phyloP scores from a whole-genome alignment of 2,888 invertebrate genomes.

The Apamea anceps region DNA sequence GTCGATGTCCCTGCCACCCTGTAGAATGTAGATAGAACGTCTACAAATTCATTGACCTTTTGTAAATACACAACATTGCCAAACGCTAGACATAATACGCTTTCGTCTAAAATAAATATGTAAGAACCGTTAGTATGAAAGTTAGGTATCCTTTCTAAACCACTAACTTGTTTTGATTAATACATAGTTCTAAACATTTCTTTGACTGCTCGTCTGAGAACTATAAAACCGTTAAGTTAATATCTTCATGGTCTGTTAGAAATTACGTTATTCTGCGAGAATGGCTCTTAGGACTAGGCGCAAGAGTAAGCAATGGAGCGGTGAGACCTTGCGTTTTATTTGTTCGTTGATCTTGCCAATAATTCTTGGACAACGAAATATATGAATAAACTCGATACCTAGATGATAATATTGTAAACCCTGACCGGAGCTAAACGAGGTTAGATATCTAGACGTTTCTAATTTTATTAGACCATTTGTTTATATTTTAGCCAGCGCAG shows the following conservation, averaged over 20 bases:
- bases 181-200: conserved; percentile 25
- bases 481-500: background rate
- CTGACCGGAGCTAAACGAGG: conserved; percentile 47
- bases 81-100: conserved; percentile 1
- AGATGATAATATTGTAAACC: conserved; percentile 24
- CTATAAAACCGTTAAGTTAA: conserved; percentile 30
- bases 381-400: conserved; percentile 10
- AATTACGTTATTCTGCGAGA: conserved; percentile 37
- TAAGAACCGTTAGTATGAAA: conserved; percentile 27
- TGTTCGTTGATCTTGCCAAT: conserved; percentile 60
- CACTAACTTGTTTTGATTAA: conserved; percentile 40
- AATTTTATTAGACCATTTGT: background rate
- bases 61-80: background rate
- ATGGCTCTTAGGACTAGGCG: conserved; percentile 18
- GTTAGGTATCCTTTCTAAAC: conserved; percentile 27
- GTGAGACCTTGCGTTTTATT: conserved; percentile 69
- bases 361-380: conserved; percentile 29
- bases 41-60: conserved; percentile 10
- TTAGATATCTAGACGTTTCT: background rate
- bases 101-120: conserved; percentile 13
- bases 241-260: conserved; percentile 47
- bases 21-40: background rate
- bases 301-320: conserved; percentile 50
- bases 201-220: conserved; percentile 17
- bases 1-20: no score